Conservation (phyloP, 2,888 invertebrate species). For the Cryptocephalus moraei region DNA sequence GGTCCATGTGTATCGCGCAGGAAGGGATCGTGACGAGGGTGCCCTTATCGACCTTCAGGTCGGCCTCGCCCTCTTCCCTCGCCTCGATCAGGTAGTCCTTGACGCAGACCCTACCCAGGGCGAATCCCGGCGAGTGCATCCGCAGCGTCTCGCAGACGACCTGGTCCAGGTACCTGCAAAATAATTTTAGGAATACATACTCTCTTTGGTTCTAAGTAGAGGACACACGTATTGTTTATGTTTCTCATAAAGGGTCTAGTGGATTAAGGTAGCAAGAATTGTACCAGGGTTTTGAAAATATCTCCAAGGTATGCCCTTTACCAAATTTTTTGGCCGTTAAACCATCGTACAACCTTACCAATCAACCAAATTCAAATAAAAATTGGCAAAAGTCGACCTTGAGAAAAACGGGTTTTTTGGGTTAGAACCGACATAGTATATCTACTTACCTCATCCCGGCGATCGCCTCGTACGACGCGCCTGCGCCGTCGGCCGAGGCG, state of each 20-base stretch:
- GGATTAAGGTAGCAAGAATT: too few relatives aligned
- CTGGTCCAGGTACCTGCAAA: conserved; percentile 3
- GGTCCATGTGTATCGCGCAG: conserved; percentile 33
- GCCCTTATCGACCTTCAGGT: conserved; percentile 18
- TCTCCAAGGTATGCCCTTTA: too few relatives aligned
- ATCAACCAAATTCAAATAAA: too few relatives aligned
- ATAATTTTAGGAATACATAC: neutral
- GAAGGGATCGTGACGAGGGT: conserved; percentile 27
- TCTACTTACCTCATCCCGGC: conserved; percentile 37
- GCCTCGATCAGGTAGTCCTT: conserved; percentile 33
- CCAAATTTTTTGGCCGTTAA: too few relatives aligned
- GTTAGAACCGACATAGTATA: too few relatives aligned
- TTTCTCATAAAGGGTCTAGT: too few relatives aligned
- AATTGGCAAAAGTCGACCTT: too few relatives aligned
- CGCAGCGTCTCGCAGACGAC: conserved; percentile 41
- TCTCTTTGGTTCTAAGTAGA: conserved; percentile 47
- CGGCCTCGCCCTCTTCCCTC: neutral
- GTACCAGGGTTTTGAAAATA: too few relatives aligned
- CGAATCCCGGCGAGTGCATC: conserved; percentile 40
- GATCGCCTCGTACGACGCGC: conserved; percentile 43
- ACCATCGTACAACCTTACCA: too few relatives aligned
- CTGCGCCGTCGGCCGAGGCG: conserved; percentile 20
- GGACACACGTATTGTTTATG: too few relatives aligned
- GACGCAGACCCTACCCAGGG: conserved; percentile 40
- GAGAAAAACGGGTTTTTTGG: too few relatives aligned